A percentile compares a stretch with the other conserved stretches of the same genome.
Evolutionary conservation across 1,140 invertebrate species (phyloP).

Genomic region (Aphaenogaster ashmeadi): DNA sequence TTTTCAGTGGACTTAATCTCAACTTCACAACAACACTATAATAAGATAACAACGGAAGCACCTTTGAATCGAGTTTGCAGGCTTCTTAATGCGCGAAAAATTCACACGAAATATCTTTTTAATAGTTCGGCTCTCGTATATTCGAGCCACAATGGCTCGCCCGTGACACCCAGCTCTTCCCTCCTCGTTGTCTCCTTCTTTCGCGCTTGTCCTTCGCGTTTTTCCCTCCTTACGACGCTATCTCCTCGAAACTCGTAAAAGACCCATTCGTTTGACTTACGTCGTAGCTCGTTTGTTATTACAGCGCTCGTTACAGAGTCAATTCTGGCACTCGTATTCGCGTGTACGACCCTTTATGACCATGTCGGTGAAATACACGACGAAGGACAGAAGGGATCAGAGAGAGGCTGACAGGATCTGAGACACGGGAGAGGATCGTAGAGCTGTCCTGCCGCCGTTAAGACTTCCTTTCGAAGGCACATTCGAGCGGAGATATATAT

Average conservation of each 20-base stretch:
- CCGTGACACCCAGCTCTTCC: conserved; percentile 12
- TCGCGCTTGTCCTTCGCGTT: conserved; percentile 3
- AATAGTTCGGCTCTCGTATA: conserved; percentile 62
- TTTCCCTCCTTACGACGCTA: conserved; percentile 58
- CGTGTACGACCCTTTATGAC: conserved; percentile 69
- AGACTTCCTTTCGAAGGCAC: conserved; percentile 43
- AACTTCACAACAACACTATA: neutral
- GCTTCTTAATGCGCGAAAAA: conserved; percentile 55
- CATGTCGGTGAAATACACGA: conserved; percentile 44
- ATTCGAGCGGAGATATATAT: conserved; percentile 47
- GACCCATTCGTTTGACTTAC: conserved; percentile 82
- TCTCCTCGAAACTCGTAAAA: conserved; percentile 80
- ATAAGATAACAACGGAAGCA: neutral
- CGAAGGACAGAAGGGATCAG: neutral
- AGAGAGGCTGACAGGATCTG: neutral
- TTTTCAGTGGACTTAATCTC: neutral
- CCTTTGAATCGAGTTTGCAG: conserved; percentile 48
- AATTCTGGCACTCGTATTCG: conserved; percentile 75
- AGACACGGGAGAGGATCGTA: conserved; percentile 30
- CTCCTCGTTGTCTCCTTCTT: conserved; percentile 17
- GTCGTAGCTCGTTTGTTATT: conserved; percentile 79
- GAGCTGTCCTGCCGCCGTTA: conserved; percentile 52
- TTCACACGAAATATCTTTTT: conserved; percentile 69
- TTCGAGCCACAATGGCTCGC: conserved; percentile 20
- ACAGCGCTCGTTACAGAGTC: conserved; percentile 76